A percentile compares a stretch with the other conserved stretches of the same genome.
phyloP scores from a whole-genome alignment of 2,113 vertebrate species.

The Phyllopteryx taeniolatus region DNA sequence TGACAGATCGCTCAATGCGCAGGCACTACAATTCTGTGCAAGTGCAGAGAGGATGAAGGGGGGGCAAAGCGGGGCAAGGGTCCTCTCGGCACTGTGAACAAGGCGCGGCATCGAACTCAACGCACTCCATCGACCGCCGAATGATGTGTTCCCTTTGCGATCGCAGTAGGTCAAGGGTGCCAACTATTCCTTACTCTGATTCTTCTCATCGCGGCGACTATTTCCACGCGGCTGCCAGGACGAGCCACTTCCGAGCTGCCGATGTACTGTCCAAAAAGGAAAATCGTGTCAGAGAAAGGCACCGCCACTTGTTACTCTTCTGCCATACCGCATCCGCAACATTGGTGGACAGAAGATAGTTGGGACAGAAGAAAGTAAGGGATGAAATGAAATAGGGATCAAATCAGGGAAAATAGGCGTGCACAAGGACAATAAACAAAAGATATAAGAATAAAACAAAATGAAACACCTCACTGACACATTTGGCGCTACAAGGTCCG shows the following conservation, averaged over 20 bases:
- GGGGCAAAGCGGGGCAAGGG: not conserved
- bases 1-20: constrained; percentile 16
- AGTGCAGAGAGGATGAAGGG: constrained; percentile 17
- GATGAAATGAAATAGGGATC: not conserved
- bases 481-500: not conserved
- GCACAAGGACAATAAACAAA: not conserved
- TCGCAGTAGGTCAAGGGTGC: too few species aligned
- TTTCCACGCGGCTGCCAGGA: constrained; percentile 94
- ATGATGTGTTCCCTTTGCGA: not conserved
- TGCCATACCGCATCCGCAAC: not conserved
- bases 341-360: not conserved
- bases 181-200: constrained; percentile 84
- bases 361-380: not conserved
- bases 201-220: constrained; percentile 93
- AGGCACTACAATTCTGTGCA: too few species aligned
- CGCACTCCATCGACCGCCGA: not conserved
- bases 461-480: not conserved
- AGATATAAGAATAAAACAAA: not conserved
- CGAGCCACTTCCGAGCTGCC: constrained; percentile 93
- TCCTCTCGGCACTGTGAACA: not conserved
- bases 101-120: constrained; percentile 8
- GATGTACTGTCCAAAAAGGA: constrained; percentile 79
- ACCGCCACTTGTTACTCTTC: not conserved
- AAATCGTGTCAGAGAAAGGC: constrained; percentile 5
- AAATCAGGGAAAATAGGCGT: not conserved